Base-by-base conservation (phyloP, 2,797 vertebrate genomes). In the Cygnus olor region DNA sequence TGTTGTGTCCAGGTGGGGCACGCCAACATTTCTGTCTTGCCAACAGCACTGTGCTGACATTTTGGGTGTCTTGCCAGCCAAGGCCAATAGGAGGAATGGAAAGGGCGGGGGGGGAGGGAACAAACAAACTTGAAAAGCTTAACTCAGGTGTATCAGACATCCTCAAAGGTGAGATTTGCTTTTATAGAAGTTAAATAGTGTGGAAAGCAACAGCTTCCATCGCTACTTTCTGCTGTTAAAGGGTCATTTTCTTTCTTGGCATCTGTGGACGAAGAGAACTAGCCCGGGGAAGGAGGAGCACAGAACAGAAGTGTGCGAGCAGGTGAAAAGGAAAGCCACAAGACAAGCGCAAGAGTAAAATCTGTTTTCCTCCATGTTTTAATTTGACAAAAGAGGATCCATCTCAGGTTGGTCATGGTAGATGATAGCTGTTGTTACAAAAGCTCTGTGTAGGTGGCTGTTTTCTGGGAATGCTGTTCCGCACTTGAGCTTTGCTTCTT, bases 111-210 rank as follows among this genome's bases (percentile, higher is more conserved):
- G 24, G 45, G 15, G 6, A 42, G 15, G 6, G 22, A 57, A 51
- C 58, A 77, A 77, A 44, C 64, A 36, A 86, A 79, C 80, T 94
- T 85, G 91, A 93, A 91, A 93, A 94, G 90, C 42, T 93, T 94
- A 94, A 95, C 94, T 95, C 95, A 95, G 95, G 94, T 93, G 94
- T 81, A 83, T 92, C 94, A 86, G 78, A 65, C 78, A 80, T 88
- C 58, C 76, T 74, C 51, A 91, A 80, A 80, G 24, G 54, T 90
- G 69, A 87, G 58, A 58, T 66, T 88, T 70, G 51, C 72, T 93
- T 74, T 83, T 85, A 36, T 79, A 82, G 47, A 61, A 49, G 15
- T 85, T 68, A 60, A 85, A 82, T 30, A 69, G 74, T 58, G 15
- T 64, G 49, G 74, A 87, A 76, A 78, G 65, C 71, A 69, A 53